Evolutionary conservation across 1,140 invertebrate genomes (phyloP), one percentile per base, ranked within the genome.

Genomic region (Sminthurides bifidus): DNA sequence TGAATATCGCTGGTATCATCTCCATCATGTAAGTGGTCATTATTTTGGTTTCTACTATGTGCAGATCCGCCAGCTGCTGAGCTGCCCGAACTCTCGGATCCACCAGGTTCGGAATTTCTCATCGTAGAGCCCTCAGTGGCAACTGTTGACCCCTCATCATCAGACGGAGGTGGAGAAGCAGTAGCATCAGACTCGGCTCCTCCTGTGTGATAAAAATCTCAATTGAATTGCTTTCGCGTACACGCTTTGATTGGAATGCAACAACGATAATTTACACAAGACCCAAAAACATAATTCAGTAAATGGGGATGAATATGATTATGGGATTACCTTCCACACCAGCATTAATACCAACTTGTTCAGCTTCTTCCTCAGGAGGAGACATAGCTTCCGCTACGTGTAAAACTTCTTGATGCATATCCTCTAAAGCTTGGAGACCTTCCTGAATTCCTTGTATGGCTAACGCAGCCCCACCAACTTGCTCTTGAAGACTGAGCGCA

Each of bases 71-170:
- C 63, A 15, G 52, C 63, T 35, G 46, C 58, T 5, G 63, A 65
- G 41, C 59, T 61, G 35, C 63, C 63, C 6, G 59, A 61, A 48
- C 63, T 65, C 45, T 60, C 63, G 1, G 59, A 61, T 44, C 63
- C 63, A 29, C 63, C 63, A 70, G 84, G 83, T 69, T 89, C 86
- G 0, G 88, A 92, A 14, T 89, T 92, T 59, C 89, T 78, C 46
- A 93, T 73, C 1, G 88, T 92, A 41, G 87, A 92, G 29, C 87
- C 89, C 72, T 92, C 90, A 2, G 88, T 92, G 3, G 88, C 90
- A 30, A 88, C 88, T 46, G 87, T 92, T 57, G 86, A 90, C n/a
- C 84, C 84, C 73, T 96, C 92, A 70, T 95, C 92, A 72, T 95
- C 90, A 33, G 88, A 91, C 2, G 86, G 87, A 26, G 80, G 83